Evolutionary conservation across 1,140 invertebrate species (phyloP).

Genomic region (Drosophila pectinifera): DNA sequence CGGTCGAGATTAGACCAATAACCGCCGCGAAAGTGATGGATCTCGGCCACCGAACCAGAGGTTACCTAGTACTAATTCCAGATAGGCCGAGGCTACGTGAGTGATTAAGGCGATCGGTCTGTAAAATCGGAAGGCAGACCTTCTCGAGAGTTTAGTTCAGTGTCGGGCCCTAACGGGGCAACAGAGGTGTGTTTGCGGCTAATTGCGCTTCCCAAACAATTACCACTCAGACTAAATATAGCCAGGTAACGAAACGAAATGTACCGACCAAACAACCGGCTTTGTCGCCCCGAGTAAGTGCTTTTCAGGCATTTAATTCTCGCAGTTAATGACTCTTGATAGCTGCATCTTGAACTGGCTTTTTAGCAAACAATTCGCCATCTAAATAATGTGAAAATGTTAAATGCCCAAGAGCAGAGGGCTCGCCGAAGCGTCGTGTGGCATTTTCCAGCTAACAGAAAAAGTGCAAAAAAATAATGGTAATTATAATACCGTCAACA

Average conservation of each 20-base stretch:
- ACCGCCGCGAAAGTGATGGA: slow-evolving; percentile 16
- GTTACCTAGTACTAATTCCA: slow-evolving; percentile 14
- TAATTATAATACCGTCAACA: slow-evolving; percentile 57
- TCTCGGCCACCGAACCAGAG: slow-evolving; percentile 11
- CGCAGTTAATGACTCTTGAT: slow-evolving; percentile 43
- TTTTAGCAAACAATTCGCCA: slow-evolving; percentile 45
- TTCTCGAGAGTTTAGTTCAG: slow-evolving; percentile 6
- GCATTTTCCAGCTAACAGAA: slow-evolving; percentile 21
- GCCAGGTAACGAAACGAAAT: slow-evolving; percentile 19
- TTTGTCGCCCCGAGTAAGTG: slow-evolving; percentile 32
- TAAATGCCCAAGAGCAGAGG: slow-evolving; percentile 15
- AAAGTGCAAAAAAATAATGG: slow-evolving; percentile 29
- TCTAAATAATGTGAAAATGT: slow-evolving; percentile 44
- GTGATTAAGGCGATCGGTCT: slow-evolving; percentile 20
- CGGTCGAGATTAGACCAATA: slow-evolving; percentile 24
- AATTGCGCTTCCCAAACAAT: slow-evolving; percentile 31
- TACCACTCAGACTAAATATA: slow-evolving; percentile 22
- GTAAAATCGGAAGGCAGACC: background rate
- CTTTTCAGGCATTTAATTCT: slow-evolving; percentile 36
- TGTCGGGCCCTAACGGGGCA: slow-evolving; percentile 7
- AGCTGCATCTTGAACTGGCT: slow-evolving; percentile 40
- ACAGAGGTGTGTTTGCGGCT: slow-evolving; percentile 20
- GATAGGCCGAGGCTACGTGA: slow-evolving; percentile 32
- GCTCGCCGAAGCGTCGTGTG: slow-evolving; percentile 17
- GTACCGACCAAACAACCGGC: background rate